Evolutionary conservation across 2,113 vertebrate species (phyloP).

Genomic region (Neomonachus schauinslandi): DNA sequence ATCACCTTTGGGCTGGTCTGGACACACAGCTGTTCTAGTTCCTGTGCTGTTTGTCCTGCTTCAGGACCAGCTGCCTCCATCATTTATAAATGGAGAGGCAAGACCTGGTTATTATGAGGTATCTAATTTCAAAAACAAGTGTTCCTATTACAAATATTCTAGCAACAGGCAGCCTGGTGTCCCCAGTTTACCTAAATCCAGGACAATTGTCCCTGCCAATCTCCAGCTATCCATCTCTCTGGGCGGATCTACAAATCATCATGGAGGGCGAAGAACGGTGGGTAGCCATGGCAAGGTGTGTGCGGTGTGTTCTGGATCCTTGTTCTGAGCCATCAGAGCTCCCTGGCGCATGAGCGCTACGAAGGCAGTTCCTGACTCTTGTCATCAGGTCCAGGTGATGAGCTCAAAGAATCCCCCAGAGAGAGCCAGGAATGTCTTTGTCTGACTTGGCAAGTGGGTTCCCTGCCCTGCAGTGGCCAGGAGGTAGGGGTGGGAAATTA

Average conservation of each 20-base stretch:
- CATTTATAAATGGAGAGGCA: conserved; percentile 22
- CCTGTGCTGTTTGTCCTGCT: background rate
- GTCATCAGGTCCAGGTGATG: conserved; percentile 62
- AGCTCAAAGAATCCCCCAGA: conserved; percentile 64
- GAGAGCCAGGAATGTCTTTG: conserved; percentile 49
- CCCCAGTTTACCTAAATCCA: conserved; percentile 40
- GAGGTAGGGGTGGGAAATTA: background rate
- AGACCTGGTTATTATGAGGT: conserved; percentile 63
- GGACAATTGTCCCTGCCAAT: conserved; percentile 69
- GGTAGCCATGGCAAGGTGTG: background rate
- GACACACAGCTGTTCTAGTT: background rate
- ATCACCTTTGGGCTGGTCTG: background rate
- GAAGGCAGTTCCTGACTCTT: conserved; percentile 35
- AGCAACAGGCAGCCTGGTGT: conserved; percentile 51
- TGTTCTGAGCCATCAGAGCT: background rate
- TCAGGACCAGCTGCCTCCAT: conserved; percentile 16
- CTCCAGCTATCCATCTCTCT: conserved; percentile 50
- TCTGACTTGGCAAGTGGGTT: background rate
- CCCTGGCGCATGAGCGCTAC: background rate
- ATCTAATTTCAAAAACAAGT: conserved; percentile 75
- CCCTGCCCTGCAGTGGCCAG: background rate
- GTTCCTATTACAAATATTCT: conserved; percentile 49
- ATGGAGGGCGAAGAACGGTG: conserved; percentile 47
- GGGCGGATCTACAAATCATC: conserved; percentile 70
- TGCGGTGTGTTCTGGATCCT: background rate